Evolutionary conservation across 2,113 vertebrate species (phyloP).

Genomic region (Solea solea): DNA sequence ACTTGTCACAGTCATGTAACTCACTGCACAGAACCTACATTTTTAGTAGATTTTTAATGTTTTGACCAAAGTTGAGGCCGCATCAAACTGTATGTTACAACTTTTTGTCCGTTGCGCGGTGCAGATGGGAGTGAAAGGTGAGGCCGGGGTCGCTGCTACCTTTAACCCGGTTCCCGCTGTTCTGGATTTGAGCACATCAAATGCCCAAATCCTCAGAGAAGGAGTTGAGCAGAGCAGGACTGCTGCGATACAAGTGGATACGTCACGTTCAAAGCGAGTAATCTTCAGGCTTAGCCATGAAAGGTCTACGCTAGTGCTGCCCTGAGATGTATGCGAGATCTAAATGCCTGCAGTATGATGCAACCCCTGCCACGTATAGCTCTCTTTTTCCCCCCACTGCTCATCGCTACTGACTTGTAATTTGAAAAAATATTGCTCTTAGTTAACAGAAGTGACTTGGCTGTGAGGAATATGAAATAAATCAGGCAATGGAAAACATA

Average conservation of each 20-base stretch:
- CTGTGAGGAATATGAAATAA: no score
- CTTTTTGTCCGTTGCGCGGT: slow-evolving; percentile 12
- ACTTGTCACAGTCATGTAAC: no score
- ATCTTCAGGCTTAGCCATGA: slow-evolving; percentile 77
- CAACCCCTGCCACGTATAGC: slow-evolving; percentile 50
- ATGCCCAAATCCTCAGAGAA: slow-evolving; percentile 61
- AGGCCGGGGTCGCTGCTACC: slow-evolving; percentile 61
- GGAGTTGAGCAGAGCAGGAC: slow-evolving; percentile 45
- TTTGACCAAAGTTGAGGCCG: no score
- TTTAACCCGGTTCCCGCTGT: slow-evolving; percentile 66
- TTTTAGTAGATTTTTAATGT: no score
- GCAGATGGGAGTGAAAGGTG: slow-evolving; percentile 59
- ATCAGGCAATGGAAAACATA: no score
- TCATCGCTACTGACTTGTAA: slow-evolving; percentile 37
- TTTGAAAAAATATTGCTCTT: slow-evolving; percentile 30
- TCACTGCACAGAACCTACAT: no score
- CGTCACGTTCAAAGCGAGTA: slow-evolving; percentile 72
- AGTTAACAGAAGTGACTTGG: neutral
- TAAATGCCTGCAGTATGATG: slow-evolving; percentile 58
- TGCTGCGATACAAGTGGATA: slow-evolving; percentile 57
- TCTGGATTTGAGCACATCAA: slow-evolving; percentile 79
- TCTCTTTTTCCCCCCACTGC: slow-evolving; percentile 12
- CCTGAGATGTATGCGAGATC: slow-evolving; percentile 39
- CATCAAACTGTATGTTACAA: neutral
- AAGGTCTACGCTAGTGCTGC: slow-evolving; percentile 59